Percentiles rank a stretch among this genome's conserved stretches.
phyloP scores from a whole-genome alignment of 2,888 invertebrate genomes.

The Kryphioiulus occultus region DNA sequence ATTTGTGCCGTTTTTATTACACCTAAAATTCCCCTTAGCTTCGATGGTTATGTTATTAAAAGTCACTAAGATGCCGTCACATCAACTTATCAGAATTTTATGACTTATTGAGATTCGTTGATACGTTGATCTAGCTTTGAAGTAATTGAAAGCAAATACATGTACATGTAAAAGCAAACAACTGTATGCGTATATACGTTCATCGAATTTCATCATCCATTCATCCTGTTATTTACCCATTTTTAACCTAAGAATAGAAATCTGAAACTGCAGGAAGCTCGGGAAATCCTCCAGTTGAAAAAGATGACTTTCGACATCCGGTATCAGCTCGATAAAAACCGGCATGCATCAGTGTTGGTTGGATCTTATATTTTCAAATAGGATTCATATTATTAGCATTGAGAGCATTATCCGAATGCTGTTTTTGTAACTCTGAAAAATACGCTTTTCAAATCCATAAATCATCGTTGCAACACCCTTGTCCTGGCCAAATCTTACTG shows the following conservation, averaged over 20 bases:
- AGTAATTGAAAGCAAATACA: not conserved
- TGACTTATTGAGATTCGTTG: too few species aligned
- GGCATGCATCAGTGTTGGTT: not conserved
- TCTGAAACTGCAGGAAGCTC: not conserved
- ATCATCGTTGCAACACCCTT: too few species aligned
- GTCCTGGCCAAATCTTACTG: too few species aligned
- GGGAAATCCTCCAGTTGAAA: not conserved
- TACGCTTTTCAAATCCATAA: too few species aligned
- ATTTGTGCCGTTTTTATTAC: not conserved
- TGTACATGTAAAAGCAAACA: not conserved
- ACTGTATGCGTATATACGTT: not conserved
- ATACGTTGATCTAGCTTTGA: too few species aligned
- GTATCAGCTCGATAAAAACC: not conserved
- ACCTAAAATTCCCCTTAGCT: not conserved
- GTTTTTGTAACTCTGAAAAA: too few species aligned
- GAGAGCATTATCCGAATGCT: not conserved
- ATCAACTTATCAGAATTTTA: too few species aligned
- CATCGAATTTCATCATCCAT: not conserved
- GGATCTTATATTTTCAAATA: not conserved
- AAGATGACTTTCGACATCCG: not conserved
- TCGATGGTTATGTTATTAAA: too few species aligned
- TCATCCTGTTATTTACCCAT: constrained; percentile 29
- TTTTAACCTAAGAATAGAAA: constrained; percentile 33
- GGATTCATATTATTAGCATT: not conserved
- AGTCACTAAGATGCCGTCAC: too few species aligned